Base-by-base conservation (phyloP, 2,113 vertebrate genomes). In the Dissostichus mawsoni region DNA sequence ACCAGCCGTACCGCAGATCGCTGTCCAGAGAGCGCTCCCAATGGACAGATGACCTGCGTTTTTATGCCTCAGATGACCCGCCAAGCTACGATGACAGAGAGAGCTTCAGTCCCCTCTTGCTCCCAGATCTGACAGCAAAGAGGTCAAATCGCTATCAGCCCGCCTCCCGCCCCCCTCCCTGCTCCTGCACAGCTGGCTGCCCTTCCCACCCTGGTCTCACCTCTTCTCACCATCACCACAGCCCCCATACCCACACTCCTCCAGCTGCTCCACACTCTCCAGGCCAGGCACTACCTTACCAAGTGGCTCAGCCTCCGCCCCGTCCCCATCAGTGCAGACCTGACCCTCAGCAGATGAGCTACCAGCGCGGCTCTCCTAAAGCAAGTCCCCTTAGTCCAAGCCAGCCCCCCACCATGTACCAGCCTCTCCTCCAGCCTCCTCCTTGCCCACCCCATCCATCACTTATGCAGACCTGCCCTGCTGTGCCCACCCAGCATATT, bases 51-150 rank as follows among this genome's bases (percentile, higher is more conserved):
- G 80, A 94, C 29, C 68, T 87, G 33, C 83, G 45, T 58, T 95
- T 94, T 82, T 92, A 92, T 73, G 85, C 91, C 33, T 94, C 94
- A 23, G 95, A 95, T 86, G 95, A 96, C 72, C 95, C 95, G 5
- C 95, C 95, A 8, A 95, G 95, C 67, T 96, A 96, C 23, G 95
- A 96, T 62, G 95, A 95, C 67, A 90, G 95, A 79, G 94, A 95
- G 69, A 94, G 95, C 75, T 96, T 95, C 75, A 95, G 94, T 83
- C 94, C 94, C 0, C 85, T 95, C 18, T 62, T 87, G 73, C 84
- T 92, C 13, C 92, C 90, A n/a, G 94, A 95, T 84, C 82, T 95
- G 76, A 80, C 91, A 3, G 64, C 74, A 25, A 84, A 86, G 55
- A 92, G 87, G 74, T 65, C 82, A 69, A 90, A 87, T 66, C 89